Percentiles rank a stretch among this genome's conserved stretches.
These are phyloP conservation scores for Enteromius treurensis DNA, from an alignment of 2,797 vertebrate genomes.

Conservation along the genomic window DNA sequence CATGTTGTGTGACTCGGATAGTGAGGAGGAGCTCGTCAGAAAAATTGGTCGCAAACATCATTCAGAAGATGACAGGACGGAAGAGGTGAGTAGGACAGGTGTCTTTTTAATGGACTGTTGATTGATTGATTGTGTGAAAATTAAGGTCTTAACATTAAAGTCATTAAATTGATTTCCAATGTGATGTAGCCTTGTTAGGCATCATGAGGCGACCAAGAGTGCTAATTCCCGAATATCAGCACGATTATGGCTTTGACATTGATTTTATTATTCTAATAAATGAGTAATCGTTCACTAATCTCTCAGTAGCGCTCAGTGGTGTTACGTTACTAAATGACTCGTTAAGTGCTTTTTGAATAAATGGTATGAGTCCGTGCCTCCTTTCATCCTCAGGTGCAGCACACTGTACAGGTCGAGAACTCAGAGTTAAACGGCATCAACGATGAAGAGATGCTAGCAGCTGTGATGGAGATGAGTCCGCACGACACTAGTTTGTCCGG, in stretches of 20 bases:
- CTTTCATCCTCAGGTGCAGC: constrained; percentile 68
- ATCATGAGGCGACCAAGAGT: too few relatives aligned
- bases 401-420: constrained; percentile 73
- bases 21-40: constrained; percentile 88
- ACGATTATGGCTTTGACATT: too few relatives aligned
- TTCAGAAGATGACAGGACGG: constrained; percentile 73
- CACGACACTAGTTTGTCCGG: constrained; percentile 80
- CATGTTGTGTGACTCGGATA: constrained; percentile 87
- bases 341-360: too few relatives aligned
- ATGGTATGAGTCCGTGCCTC: too few relatives aligned
- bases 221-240: too few relatives aligned
- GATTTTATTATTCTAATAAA: too few relatives aligned
- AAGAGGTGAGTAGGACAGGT: constrained; percentile 71
- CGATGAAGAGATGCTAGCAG: constrained; percentile 92
- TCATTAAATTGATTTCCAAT: too few relatives aligned
- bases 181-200: too few relatives aligned
- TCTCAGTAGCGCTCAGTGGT: too few relatives aligned
- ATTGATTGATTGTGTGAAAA: background rate
- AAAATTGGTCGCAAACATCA: constrained; percentile 82
- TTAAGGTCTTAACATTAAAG: too few relatives aligned
- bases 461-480: constrained; percentile 92
- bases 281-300: too few relatives aligned
- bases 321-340: too few relatives aligned
- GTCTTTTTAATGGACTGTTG: background rate
- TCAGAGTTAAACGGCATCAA: constrained; percentile 84